phyloP scores from a whole-genome alignment of 2,797 vertebrate genomes.

The Microctenopoma steveboyesi region DNA sequence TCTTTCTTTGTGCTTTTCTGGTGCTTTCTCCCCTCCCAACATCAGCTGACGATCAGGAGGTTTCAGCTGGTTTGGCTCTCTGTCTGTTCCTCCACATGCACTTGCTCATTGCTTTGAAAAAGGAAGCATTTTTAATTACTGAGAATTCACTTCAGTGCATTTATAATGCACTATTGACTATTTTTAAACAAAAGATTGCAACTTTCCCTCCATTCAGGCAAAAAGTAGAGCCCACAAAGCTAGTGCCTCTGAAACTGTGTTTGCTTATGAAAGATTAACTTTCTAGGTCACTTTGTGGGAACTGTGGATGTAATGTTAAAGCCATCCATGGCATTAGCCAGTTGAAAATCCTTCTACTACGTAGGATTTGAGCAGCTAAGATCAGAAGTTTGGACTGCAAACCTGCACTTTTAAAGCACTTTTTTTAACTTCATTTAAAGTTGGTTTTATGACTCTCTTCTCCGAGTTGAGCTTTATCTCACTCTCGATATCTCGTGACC shows the following conservation, averaged over 20 bases:
- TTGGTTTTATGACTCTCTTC: slow-evolving; percentile 32
- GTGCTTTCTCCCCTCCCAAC: slow-evolving; percentile 17
- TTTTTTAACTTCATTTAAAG: slow-evolving; percentile 28
- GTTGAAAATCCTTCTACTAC: slow-evolving; percentile 37
- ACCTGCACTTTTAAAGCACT: slow-evolving; percentile 21
- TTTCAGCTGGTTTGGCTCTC: slow-evolving; percentile 57
- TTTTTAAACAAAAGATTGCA: slow-evolving; percentile 31
- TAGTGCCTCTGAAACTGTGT: slow-evolving; percentile 44
- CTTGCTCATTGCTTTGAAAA: slow-evolving; percentile 15
- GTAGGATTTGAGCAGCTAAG: slow-evolving; percentile 25
- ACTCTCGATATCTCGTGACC: slow-evolving; percentile 76
- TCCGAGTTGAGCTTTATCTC: slow-evolving; percentile 21
- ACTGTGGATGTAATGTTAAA: slow-evolving; percentile 66
- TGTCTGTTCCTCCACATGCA: slow-evolving; percentile 21
- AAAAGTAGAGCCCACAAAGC: slow-evolving; percentile 12
- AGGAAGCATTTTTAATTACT: slow-evolving; percentile 12
- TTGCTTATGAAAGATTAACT: slow-evolving; percentile 81
- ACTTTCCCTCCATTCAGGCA: slow-evolving; percentile 22
- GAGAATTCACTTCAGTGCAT: slow-evolving; percentile 11
- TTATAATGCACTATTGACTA: slow-evolving; percentile 13
- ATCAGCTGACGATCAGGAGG: slow-evolving; percentile 85
- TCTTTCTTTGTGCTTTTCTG: slow-evolving; percentile 37
- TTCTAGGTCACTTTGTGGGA: slow-evolving; percentile 81
- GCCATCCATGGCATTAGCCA: slow-evolving; percentile 42
- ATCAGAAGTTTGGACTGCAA: slow-evolving; percentile 43